phyloP scores from a whole-genome alignment of 2,797 vertebrate species.

The Botia kubotai region DNA sequence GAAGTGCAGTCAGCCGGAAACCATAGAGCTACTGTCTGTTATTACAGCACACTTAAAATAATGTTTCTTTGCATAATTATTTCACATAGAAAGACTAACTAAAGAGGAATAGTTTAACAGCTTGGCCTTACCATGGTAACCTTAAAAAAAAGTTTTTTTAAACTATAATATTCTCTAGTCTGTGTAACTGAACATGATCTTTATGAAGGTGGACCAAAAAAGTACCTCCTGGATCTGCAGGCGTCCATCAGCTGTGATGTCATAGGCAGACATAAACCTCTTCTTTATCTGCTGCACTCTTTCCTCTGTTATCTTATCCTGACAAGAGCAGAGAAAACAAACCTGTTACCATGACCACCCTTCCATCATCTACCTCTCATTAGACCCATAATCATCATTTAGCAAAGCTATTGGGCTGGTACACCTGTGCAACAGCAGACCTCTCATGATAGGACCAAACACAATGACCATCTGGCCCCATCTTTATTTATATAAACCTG shows the following conservation, averaged over 20 bases:
- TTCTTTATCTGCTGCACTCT: conserved; percentile 84
- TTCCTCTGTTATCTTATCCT: conserved; percentile 84
- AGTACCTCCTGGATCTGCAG: conserved; percentile 91
- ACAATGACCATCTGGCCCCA: conserved; percentile 11
- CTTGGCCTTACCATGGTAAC: neutral
- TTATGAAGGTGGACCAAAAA: neutral
- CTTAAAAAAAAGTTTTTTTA: neutral
- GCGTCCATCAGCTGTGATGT: conserved; percentile 82
- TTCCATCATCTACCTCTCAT: conserved; percentile 11
- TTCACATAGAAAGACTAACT: neutral
- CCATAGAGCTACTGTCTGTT: neutral
- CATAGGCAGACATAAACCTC: conserved; percentile 83
- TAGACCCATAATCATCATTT: neutral
- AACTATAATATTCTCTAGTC: neutral
- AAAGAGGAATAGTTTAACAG: neutral
- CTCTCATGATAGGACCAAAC: neutral
- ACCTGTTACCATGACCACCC: conserved; percentile 44
- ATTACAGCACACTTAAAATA: neutral
- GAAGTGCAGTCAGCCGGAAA: neutral
- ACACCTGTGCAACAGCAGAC: neutral
- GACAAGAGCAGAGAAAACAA: conserved; percentile 35
- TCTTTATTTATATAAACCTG: conserved; percentile 3
- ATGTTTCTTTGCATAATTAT: neutral
- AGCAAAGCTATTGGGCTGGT: neutral
- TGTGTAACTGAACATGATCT: neutral